Conservation (phyloP, 2,888 invertebrate species). For the Chrysolina oricalcia region DNA sequence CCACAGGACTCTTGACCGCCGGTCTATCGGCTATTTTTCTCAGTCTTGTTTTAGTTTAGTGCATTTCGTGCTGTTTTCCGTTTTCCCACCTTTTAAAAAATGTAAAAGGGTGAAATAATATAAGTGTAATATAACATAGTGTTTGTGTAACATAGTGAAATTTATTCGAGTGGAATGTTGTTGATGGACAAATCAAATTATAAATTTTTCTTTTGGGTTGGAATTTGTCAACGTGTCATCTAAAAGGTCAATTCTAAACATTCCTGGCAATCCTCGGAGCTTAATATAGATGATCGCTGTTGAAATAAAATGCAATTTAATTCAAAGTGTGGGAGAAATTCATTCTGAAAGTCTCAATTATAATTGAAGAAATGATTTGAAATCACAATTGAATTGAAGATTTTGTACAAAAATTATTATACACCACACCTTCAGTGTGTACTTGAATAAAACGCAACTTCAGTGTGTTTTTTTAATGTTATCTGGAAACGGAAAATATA, state of each 20-base stretch:
- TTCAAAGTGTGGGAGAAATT: too few species aligned
- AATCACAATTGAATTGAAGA: too few species aligned
- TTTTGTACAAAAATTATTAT: too few species aligned
- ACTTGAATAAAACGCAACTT: too few species aligned
- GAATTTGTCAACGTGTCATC: not conserved
- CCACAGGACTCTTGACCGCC: slow-evolving; percentile 40
- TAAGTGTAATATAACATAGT: slow-evolving; percentile 19
- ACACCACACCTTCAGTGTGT: too few species aligned
- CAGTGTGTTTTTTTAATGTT: too few species aligned
- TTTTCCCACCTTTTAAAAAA: slow-evolving; percentile 4
- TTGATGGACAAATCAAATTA: too few species aligned
- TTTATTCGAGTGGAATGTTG: too few species aligned
- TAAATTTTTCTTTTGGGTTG: not conserved
- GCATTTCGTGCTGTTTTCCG: slow-evolving; percentile 26
- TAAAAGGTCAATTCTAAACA: not conserved
- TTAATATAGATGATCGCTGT: not conserved
- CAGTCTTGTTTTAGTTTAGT: slow-evolving; percentile 38
- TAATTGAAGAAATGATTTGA: too few species aligned
- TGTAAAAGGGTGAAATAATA: slow-evolving; percentile 15
- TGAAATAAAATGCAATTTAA: not conserved
- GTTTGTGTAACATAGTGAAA: too few species aligned
- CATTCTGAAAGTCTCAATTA: too few species aligned
- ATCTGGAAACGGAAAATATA: too few species aligned
- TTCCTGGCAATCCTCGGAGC: not conserved
- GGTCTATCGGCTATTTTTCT: slow-evolving; percentile 43